A percentile compares a stretch with the other conserved stretches of the same genome.
Evolutionary conservation across 2,113 vertebrate species (phyloP).

Genomic region (Paracanthobrama guichenoti): DNA sequence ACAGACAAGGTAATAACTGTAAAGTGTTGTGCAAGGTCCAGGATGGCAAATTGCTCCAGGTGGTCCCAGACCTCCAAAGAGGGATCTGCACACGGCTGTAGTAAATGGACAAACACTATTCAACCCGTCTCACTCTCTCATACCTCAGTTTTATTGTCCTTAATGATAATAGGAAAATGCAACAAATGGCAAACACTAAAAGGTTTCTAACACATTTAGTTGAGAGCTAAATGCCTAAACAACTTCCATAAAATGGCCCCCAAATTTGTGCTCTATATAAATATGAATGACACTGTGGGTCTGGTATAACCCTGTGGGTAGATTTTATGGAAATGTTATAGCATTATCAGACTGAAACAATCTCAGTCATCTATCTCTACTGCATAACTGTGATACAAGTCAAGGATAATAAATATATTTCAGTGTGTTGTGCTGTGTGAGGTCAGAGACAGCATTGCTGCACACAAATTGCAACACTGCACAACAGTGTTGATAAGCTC

Average conservation of each 20-base stretch:
- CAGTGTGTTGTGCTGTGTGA: background rate
- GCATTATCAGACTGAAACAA: background rate
- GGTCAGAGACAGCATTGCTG: slow-evolving; percentile 27
- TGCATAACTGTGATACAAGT: background rate
- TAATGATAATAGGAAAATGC: slow-evolving; percentile 8
- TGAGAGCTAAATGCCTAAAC: background rate
- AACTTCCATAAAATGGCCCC: slow-evolving; percentile 2
- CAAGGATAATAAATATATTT: background rate
- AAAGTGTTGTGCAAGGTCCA: slow-evolving; percentile 11
- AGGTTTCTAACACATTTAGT: background rate
- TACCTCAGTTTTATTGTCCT: slow-evolving; percentile 1
- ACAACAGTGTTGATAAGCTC: slow-evolving; percentile 21
- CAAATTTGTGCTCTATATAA: slow-evolving; percentile 1
- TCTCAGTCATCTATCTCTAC: background rate
- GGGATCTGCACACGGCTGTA: background rate
- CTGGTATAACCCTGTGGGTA: slow-evolving; percentile 6
- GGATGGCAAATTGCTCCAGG: slow-evolving; percentile 2
- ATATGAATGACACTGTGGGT: background rate
- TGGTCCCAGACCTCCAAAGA: slow-evolving; percentile 13
- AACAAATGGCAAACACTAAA: background rate
- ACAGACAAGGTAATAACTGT: slow-evolving; percentile 56
- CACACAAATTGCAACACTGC: no score
- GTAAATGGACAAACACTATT: background rate
- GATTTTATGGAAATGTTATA: slow-evolving; percentile 2
- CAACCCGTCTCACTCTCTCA: background rate